Evolutionary conservation across 2,888 invertebrate species (phyloP).

Genomic region (Coelinius sp.): DNA sequence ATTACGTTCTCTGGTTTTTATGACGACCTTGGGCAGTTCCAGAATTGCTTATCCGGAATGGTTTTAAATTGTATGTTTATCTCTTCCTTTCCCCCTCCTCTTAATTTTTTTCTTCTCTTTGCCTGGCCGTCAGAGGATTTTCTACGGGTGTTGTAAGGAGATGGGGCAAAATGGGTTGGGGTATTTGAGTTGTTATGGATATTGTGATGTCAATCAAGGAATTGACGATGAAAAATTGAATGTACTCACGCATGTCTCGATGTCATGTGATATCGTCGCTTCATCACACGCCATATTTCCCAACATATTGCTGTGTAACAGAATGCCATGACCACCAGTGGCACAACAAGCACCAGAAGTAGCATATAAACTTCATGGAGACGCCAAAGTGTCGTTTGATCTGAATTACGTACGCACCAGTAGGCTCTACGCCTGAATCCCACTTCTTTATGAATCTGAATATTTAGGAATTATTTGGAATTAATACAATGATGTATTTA

Average conservation of each 20-base stretch:
- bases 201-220: too few relatives aligned
- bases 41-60: too few relatives aligned
- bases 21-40: too few relatives aligned
- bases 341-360: slow-evolving; percentile 75
- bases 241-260: slow-evolving; percentile 71
- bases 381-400: slow-evolving; percentile 71
- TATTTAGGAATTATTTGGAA: not conserved
- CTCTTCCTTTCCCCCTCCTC: too few relatives aligned
- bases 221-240: not conserved
- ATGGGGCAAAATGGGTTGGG: too few relatives aligned
- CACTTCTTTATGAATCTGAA: slow-evolving; percentile 70
- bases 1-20: not conserved
- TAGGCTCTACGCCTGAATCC: slow-evolving; percentile 70
- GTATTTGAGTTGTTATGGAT: too few relatives aligned
- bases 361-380: slow-evolving; percentile 78
- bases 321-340: slow-evolving; percentile 77
- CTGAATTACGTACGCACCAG: slow-evolving; percentile 76
- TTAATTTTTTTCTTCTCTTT: too few relatives aligned
- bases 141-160: too few relatives aligned
- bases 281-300: slow-evolving; percentile 78
- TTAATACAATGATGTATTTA: not conserved
- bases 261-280: slow-evolving; percentile 75
- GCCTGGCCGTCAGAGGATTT: too few relatives aligned
- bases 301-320: slow-evolving; percentile 78
- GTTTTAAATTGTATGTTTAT: too few relatives aligned